Percentiles rank a stretch among this genome's conserved stretches.
Evolutionary conservation across 2,888 invertebrate genomes (phyloP).

Genomic region (Polylopha cassiicola): DNA sequence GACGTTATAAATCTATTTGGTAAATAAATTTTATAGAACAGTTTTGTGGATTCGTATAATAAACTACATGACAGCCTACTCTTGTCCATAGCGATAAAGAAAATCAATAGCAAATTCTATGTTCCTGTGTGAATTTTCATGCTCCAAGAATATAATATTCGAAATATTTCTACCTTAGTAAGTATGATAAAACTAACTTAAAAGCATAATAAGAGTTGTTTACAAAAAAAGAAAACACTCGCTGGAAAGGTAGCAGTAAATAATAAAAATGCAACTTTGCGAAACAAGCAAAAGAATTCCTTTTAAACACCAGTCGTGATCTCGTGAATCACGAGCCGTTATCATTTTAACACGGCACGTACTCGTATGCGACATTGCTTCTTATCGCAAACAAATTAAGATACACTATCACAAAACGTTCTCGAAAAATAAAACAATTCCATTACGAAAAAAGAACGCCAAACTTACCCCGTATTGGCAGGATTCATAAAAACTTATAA

Average conservation of each 20-base stretch:
- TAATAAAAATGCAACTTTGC: constrained; percentile 1
- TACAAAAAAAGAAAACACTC: no score
- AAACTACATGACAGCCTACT: no score
- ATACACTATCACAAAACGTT: constrained; percentile 7
- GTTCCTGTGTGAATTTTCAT: no score
- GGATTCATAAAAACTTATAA: constrained; percentile 1
- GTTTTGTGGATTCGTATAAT: no score
- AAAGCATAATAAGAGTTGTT: no score
- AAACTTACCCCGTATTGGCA: constrained; percentile 5
- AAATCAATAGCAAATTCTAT: no score
- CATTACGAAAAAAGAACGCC: constrained; percentile 1
- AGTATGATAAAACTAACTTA: no score
- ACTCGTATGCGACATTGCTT: constrained; percentile 6
- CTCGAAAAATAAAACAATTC: constrained; percentile 2
- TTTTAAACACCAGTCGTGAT: constrained; percentile 7
- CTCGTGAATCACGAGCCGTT: constrained; percentile 12
- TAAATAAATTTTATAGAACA: no score
- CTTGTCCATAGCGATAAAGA: no score
- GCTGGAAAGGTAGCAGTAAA: constrained; percentile 2
- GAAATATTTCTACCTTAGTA: no score
- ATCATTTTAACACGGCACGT: constrained; percentile 11
- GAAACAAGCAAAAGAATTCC: constrained; percentile 6
- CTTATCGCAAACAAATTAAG: constrained; percentile 11
- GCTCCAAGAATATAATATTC: no score
- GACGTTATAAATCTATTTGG: no score